Evolutionary conservation across 2,797 vertebrate genomes (phyloP), one percentile per base, ranked within the genome.

Genomic region (Diplodus puntazzo): DNA sequence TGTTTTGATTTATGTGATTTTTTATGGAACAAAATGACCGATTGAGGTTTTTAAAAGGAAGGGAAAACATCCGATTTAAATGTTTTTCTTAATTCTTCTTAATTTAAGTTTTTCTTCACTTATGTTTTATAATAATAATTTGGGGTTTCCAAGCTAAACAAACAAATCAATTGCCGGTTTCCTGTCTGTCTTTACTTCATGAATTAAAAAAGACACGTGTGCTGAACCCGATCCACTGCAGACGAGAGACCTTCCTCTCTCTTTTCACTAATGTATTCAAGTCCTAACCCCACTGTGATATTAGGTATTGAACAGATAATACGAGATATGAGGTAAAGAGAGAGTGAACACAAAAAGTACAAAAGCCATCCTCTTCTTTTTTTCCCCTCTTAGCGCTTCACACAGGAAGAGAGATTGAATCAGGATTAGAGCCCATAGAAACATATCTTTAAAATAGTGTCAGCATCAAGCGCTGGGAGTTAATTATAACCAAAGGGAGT

Each of bases 401-500:
- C 58, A 80, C 58, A 82, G 53, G 72, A 75, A 68, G 71, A 34
- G 39, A 59, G 66, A 88, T 45, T 74, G 79, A 78, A 84, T 80
- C 49, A 39, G 86, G 83, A 92, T 90, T 87, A 89, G 55, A 86
- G 57, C 54, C 69, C 79, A 83, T 75, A 82, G 84, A 81, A 87
- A 86, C 73, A 77, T 59, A 83, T 85, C 80, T 92, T 82, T 87
- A 87, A 89, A 93, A 89, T 73, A 88, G 85, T 67, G 82, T 75
- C 67, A 58, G 64, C 82, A 75, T 78, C 59, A 43, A 87, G 80
- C 57, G 69, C 79, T 70, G 86, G 4, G 46, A 88, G 85, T 85
- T 91, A 92, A 92, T 92, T 91, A 90, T 89, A 92, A 90, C 84
- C 62, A 54, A 84, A 71, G 57, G 30, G 73, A 74, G 76, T 63